Evolutionary conservation across 2,888 invertebrate genomes (phyloP).

Genomic region (Cerceris rybyensis): DNA sequence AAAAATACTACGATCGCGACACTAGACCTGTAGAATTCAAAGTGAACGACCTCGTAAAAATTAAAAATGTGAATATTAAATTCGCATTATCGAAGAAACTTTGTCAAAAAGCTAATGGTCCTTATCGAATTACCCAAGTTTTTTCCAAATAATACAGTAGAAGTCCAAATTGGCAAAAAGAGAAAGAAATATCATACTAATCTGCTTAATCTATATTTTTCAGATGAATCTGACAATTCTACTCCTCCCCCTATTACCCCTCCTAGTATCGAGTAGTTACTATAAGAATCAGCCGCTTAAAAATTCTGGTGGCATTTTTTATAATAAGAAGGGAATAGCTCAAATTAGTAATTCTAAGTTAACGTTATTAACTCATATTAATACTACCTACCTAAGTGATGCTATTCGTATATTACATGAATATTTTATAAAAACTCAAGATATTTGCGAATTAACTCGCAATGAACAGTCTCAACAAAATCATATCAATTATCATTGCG

Average conservation of each 20-base stretch:
- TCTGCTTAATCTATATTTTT: conserved; percentile 22
- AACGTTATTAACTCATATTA: conserved; percentile 9
- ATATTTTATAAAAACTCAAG: conserved; percentile 1
- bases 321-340: conserved; percentile 11
- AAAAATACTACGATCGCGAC: conserved; percentile 18
- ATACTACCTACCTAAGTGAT: conserved; percentile 4
- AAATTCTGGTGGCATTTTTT: conserved; percentile 7
- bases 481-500: conserved; percentile 6
- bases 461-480: neutral
- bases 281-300: conserved; percentile 1
- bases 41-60: conserved; percentile 1
- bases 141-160: conserved; percentile 12
- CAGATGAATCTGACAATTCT: conserved; percentile 19
- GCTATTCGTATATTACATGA: neutral
- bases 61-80: neutral
- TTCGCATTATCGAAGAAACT: conserved; percentile 15
- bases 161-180: conserved; percentile 15
- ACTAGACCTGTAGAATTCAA: neutral
- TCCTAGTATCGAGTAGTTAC: neutral
- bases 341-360: conserved; percentile 15
- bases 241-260: conserved; percentile 5
- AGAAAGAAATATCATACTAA: conserved; percentile 21
- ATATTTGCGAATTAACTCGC: neutral
- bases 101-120: conserved; percentile 12
- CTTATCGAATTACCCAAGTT: neutral